Conservation (phyloP, 2,888 invertebrate species). For the Eupeodes luniger region DNA sequence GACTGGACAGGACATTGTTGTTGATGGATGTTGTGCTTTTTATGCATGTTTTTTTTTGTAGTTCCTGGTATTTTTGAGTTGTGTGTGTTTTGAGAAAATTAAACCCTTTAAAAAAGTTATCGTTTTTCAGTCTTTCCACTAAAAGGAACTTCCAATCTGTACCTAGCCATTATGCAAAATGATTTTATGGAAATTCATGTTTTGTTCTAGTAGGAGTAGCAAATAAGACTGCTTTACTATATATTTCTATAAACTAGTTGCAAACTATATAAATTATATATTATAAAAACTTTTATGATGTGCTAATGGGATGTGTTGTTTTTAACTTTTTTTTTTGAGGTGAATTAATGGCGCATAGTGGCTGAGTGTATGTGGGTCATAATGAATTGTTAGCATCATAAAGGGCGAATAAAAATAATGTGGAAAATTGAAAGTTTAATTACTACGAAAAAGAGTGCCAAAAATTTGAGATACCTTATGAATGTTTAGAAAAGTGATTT, state of each 20-base stretch:
- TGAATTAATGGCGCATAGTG: constrained; percentile 43
- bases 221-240: background rate
- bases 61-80: background rate
- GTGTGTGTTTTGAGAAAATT: constrained; percentile 36
- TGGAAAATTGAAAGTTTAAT: too few species aligned
- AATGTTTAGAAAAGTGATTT: too few species aligned
- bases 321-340: background rate
- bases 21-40: constrained; percentile 55
- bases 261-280: background rate
- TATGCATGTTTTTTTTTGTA: constrained; percentile 31
- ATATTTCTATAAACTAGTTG: constrained; percentile 6
- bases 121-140: constrained; percentile 35
- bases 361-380: background rate
- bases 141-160: constrained; percentile 17
- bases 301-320: constrained; percentile 3
- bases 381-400: background rate
- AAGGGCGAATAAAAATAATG: too few species aligned
- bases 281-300: constrained; percentile 34
- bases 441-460: too few species aligned
- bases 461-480: too few species aligned
- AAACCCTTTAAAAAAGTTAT: constrained; percentile 63
- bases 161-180: constrained; percentile 58
- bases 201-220: constrained; percentile 49
- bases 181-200: constrained; percentile 64
- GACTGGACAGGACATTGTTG: constrained; percentile 21